These are phyloP conservation scores for Caenorhabditis remanei DNA, from an alignment of 1,140 invertebrate genomes.

Conservation along the genomic window DNA sequence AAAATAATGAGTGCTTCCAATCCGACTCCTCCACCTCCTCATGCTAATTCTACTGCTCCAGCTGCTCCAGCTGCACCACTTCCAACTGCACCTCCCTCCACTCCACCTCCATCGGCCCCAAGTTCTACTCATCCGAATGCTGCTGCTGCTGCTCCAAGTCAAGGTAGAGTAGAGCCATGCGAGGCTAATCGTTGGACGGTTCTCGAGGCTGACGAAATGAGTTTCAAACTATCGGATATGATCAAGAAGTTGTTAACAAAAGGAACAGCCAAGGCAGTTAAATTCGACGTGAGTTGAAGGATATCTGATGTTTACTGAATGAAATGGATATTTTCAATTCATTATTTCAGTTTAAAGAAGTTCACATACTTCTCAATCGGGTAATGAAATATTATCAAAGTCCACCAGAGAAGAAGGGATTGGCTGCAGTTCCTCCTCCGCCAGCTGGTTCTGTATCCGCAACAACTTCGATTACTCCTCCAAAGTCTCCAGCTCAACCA, in stretches of 20 bases:
- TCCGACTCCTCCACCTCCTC: too few relatives aligned
- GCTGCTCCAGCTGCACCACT: too few relatives aligned
- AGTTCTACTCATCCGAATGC: too few relatives aligned
- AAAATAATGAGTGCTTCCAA: too few relatives aligned
- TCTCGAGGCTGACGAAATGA: not conserved
- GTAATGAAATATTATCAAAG: constrained; percentile 4
- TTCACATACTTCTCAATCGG: constrained; percentile 6
- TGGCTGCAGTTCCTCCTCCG: not conserved
- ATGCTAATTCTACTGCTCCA: too few relatives aligned
- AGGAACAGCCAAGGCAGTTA: not conserved
- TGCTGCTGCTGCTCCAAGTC: too few relatives aligned
- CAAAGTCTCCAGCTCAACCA: not conserved
- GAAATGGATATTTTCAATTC: too few relatives aligned
- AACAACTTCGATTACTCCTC: constrained; percentile 3
- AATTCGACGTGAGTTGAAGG: not conserved
- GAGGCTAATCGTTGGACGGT: not conserved
- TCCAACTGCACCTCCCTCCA: too few relatives aligned
- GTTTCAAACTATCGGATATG: not conserved
- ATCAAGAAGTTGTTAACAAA: not conserved
- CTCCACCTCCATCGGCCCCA: too few relatives aligned
- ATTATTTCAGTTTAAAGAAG: not conserved
- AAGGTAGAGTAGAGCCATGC: not conserved
- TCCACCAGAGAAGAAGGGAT: not conserved
- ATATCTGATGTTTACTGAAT: too few relatives aligned
- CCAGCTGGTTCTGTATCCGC: not conserved